Evolutionary conservation across 2,113 vertebrate species (phyloP).

Genomic region (Dipodomys spectabilis): DNA sequence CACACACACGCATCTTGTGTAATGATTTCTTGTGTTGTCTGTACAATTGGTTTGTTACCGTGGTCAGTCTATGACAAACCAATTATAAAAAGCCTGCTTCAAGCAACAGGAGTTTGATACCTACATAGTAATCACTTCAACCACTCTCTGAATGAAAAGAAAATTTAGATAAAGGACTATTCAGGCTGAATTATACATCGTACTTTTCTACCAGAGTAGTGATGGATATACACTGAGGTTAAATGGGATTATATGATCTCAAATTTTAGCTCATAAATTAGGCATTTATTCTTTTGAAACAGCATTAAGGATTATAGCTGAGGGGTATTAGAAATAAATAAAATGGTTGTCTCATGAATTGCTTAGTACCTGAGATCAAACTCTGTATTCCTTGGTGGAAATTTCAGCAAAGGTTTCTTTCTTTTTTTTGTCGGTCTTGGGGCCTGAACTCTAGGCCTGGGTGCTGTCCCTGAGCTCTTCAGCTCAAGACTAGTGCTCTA

Average conservation of each 20-base stretch:
- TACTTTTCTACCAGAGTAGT: constrained; percentile 15
- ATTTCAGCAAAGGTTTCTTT: too few species aligned
- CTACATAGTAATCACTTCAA: background rate
- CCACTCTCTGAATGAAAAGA: background rate
- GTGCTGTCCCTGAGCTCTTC: too few species aligned
- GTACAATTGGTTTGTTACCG: background rate
- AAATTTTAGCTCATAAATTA: constrained; percentile 37
- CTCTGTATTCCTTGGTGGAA: too few species aligned
- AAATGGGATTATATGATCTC: background rate
- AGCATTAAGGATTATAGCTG: background rate
- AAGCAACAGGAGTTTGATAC: background rate
- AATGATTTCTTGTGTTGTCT: constrained; percentile 11
- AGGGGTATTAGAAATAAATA: background rate
- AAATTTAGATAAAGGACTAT: background rate
- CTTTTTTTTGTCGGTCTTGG: too few species aligned
- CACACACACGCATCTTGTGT: background rate
- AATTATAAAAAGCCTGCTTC: constrained; percentile 6
- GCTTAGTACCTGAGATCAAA: background rate
- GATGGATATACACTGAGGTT: background rate
- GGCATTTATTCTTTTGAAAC: background rate
- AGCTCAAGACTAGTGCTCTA: too few species aligned
- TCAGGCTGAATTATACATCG: background rate
- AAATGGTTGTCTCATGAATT: background rate
- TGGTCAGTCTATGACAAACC: background rate
- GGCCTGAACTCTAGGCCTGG: background rate